Conservation (phyloP, 2,113 vertebrate species). For the Zosterops pallidus region DNA sequence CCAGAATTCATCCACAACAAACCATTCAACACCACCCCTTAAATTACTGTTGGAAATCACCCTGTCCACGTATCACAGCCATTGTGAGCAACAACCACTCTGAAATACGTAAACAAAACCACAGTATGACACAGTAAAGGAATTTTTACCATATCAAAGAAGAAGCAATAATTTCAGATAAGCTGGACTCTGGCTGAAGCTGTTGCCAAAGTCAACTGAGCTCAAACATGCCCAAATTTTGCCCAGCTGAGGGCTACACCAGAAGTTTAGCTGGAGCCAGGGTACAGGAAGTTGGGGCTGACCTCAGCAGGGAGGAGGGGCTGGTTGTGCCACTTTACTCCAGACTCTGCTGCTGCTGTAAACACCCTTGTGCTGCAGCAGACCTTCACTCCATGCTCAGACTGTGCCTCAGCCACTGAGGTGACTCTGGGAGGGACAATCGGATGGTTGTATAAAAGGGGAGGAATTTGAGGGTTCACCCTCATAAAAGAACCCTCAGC, state of each 20-base stretch:
- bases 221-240: not conserved
- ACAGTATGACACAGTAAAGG: not conserved
- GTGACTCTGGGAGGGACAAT: not conserved
- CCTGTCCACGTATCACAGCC: not conserved
- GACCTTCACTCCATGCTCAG: not conserved
- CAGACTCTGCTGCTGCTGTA: not conserved
- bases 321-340: not conserved
- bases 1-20: not conserved
- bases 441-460: not conserved
- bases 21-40: not conserved
- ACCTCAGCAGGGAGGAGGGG: not conserved
- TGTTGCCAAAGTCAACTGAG: not conserved
- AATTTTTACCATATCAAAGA: not conserved
- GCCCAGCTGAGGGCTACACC: not conserved
- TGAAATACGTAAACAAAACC: not conserved
- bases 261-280: not conserved
- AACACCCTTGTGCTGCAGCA: not conserved
- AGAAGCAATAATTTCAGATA: not conserved
- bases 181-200: not conserved
- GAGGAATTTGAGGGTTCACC: not conserved
- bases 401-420: not conserved
- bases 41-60: not conserved
- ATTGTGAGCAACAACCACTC: not conserved
- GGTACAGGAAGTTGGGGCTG: not conserved
- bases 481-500: not conserved